phyloP scores from a whole-genome alignment of 2,113 vertebrate species.

The Argyrosomus japonicus region DNA sequence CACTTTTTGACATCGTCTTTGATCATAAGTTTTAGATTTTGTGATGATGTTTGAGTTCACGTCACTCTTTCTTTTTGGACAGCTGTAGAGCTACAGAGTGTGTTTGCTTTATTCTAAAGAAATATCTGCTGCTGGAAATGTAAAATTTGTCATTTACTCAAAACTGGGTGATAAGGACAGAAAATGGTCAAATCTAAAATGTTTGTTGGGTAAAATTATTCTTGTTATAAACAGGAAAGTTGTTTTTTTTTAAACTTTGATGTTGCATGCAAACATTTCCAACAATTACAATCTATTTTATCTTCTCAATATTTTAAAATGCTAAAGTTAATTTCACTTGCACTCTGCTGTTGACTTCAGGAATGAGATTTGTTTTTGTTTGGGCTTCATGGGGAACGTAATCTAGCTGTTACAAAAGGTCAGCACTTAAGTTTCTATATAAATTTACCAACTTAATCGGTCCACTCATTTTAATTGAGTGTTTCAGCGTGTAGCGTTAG shows the following conservation, averaged over 20 bases:
- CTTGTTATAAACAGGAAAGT: background rate
- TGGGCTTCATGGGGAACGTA: constrained; percentile 28
- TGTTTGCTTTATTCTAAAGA: background rate
- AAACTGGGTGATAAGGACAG: background rate
- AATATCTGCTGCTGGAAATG: background rate
- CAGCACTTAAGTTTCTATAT: constrained; percentile 28
- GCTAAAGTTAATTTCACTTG: constrained; percentile 32
- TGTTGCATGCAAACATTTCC: background rate
- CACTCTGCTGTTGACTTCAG: background rate
- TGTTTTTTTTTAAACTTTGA: background rate
- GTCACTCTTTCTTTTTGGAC: background rate
- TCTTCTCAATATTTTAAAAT: constrained; percentile 4
- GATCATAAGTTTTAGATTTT: constrained; percentile 20
- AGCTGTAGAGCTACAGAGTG: background rate
- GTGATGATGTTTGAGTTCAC: background rate
- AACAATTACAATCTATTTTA: background rate
- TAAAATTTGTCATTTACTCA: background rate
- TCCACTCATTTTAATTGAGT: constrained; percentile 60
- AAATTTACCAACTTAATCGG: constrained; percentile 49
- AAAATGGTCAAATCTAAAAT: background rate
- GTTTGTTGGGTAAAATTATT: background rate
- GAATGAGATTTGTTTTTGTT: constrained; percentile 33
- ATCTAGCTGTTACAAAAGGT: constrained; percentile 39
- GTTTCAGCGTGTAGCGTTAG: constrained; percentile 27
- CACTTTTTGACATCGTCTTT: constrained; percentile 12